A percentile compares a stretch with the other conserved stretches of the same genome.
Conservation (phyloP, 2,888 invertebrate genomes). For the Rhyacophila evoluta region DNA sequence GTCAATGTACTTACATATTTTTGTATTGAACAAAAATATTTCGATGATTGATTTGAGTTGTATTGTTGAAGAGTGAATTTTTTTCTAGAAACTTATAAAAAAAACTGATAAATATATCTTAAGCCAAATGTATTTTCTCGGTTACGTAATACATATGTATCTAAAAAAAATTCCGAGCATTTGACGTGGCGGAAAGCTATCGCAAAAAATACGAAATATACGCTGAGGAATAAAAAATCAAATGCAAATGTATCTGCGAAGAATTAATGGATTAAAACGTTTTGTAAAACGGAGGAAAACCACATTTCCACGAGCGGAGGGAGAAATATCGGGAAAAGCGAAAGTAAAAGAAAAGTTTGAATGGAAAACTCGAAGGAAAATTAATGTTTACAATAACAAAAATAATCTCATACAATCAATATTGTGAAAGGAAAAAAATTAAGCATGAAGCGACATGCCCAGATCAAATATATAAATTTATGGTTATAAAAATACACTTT, state of each 20-base stretch:
- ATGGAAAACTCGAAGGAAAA: conserved; percentile 16
- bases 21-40: too few relatives aligned
- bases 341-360: conserved; percentile 2
- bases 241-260: conserved; percentile 37
- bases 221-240: conserved; percentile 39
- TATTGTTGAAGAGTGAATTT: too few relatives aligned
- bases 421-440: not conserved
- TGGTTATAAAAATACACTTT: too few relatives aligned
- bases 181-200: not conserved
- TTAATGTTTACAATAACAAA: conserved; percentile 46
- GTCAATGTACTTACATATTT: too few relatives aligned
- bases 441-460: too few relatives aligned
- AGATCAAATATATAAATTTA: too few relatives aligned
- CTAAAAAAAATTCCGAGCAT: not conserved
- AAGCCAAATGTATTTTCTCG: too few relatives aligned
- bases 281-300: conserved; percentile 21
- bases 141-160: not conserved
- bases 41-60: too few relatives aligned
- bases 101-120: too few relatives aligned
- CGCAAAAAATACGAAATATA: not conserved
- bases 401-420: conserved; percentile 34
- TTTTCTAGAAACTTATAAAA: too few relatives aligned
- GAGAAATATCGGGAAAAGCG: not conserved
- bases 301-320: not conserved
- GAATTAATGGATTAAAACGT: conserved; percentile 45